Base-by-base conservation (phyloP, 2,797 vertebrate species). In the Chrysocyon brachyurus region DNA sequence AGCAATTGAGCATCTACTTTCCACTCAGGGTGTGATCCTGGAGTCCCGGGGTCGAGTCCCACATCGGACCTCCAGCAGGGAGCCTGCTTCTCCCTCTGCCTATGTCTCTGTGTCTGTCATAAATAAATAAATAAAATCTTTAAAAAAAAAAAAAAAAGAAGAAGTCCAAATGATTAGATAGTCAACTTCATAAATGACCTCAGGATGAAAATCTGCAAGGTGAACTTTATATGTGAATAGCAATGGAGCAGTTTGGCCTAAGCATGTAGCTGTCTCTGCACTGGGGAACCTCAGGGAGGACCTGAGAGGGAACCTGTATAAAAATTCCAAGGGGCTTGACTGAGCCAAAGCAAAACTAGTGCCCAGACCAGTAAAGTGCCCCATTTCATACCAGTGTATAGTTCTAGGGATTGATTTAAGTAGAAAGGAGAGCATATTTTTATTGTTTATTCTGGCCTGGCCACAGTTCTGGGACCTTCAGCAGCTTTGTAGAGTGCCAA, bases 261-360 rank as follows among this genome's bases (percentile, higher is more conserved):
- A 89, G 54, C 54, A 85, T 78, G 61, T 6, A 84, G 70, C 40
- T 33, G 46, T 54, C 79, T 88, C n/a, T 78, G 22, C 54, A 54
- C 54, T 85, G 86, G 78, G 77, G 19, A 87, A 57, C 52, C 36
- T 82, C 24, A 19, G 28, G 26, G 52, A 88, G 40, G 52, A 49
- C 52, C 24, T 54, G 26, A 15, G 21, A 83, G 70, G 26, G 22
- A 88, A 83, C 28, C 16, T 14, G 6, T 84, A 17, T 59, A 89
- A 88, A 93, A 84, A 85, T 46, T 63, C 70, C 79, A 56, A 17
- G 72, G 79, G 17, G 14, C 56, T 22, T 88, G 54, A 82, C 36
- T 77, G 79, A 94, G 21, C 28, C 85, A 89, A 75, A 90, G 81
- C 49, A 81, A 96, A 89, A 72, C 12, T 31, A 26, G 54, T 36